Evolutionary conservation across 2,888 invertebrate genomes (phyloP).

Genomic region (Desoria tigrina): DNA sequence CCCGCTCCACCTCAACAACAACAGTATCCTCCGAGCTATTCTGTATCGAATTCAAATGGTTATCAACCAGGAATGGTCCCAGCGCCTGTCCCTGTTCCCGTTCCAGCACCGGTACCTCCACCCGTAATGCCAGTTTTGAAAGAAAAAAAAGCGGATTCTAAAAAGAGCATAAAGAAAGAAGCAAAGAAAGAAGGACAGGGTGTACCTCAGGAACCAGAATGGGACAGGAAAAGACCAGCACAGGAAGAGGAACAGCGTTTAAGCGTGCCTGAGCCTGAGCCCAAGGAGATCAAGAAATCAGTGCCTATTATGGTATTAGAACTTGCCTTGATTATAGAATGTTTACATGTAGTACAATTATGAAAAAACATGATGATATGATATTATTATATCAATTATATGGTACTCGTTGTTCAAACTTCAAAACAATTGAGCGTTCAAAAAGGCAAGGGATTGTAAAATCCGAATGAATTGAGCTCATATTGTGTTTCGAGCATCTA

Average conservation of each 20-base stretch:
- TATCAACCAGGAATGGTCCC: not conserved
- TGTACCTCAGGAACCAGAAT: not conserved
- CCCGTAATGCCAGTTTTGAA: not conserved
- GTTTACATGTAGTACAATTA: not conserved
- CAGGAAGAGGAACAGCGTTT: not conserved
- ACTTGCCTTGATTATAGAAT: slow-evolving; percentile 5
- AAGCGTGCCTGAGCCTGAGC: slow-evolving; percentile 28
- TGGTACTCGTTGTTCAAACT: slow-evolving; percentile 31
- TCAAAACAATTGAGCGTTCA: slow-evolving; percentile 22
- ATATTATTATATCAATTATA: too few relatives aligned
- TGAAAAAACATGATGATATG: too few relatives aligned
- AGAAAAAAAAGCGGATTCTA: not conserved
- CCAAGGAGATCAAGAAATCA: slow-evolving; percentile 49
- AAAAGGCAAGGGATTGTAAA: not conserved
- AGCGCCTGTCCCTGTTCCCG: slow-evolving; percentile 6
- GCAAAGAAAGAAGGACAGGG: not conserved
- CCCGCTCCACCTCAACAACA: slow-evolving; percentile 1
- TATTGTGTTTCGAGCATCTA: too few relatives aligned
- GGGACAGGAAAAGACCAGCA: not conserved
- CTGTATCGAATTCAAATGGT: not conserved
- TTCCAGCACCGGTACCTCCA: slow-evolving; percentile 8
- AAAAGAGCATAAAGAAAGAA: not conserved
- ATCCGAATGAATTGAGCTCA: slow-evolving; percentile 19
- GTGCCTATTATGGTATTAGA: slow-evolving; percentile 52
- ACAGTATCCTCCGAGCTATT: slow-evolving; percentile 1